A percentile compares a stretch with the other conserved stretches of the same genome.
Evolutionary conservation across 2,113 vertebrate genomes (phyloP).

Genomic region (Heterochromis multidens): DNA sequence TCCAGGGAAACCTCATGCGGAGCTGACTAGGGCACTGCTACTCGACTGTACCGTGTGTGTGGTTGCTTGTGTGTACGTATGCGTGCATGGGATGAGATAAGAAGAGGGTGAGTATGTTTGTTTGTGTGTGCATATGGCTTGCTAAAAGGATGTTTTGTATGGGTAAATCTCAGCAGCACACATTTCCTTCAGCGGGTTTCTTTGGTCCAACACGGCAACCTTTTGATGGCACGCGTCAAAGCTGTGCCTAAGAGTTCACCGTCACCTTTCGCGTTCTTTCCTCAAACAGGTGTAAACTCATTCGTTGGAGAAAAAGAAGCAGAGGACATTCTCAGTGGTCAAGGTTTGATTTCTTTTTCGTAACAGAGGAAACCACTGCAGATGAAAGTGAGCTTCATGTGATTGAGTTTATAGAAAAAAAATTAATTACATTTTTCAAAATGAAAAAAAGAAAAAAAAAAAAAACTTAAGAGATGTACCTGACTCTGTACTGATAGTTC

Average conservation of each 20-base stretch:
- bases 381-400: constrained; percentile 4
- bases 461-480: background rate
- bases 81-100: background rate
- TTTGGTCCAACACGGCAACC: constrained; percentile 45
- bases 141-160: background rate
- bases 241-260: background rate
- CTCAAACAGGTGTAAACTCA: background rate
- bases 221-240: background rate
- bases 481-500: constrained; percentile 34
- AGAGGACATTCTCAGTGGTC: constrained; percentile 17
- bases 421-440: background rate
- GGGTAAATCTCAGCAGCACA: constrained; percentile 21
- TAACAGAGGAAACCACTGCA: background rate
- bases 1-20: constrained; percentile 11
- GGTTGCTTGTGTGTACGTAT: background rate
- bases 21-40: background rate
- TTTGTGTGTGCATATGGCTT: constrained; percentile 22
- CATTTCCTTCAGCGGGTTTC: constrained; percentile 11
- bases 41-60: background rate
- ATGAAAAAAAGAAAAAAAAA: background rate
- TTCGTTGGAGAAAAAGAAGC: background rate
- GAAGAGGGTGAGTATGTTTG: background rate
- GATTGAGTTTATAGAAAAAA: constrained; percentile 39
- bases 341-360: background rate
- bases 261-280: background rate